Percentiles rank a stretch among this genome's conserved stretches.
Conservation (phyloP, 2,888 invertebrate genomes). For the Andrena dorsata region DNA sequence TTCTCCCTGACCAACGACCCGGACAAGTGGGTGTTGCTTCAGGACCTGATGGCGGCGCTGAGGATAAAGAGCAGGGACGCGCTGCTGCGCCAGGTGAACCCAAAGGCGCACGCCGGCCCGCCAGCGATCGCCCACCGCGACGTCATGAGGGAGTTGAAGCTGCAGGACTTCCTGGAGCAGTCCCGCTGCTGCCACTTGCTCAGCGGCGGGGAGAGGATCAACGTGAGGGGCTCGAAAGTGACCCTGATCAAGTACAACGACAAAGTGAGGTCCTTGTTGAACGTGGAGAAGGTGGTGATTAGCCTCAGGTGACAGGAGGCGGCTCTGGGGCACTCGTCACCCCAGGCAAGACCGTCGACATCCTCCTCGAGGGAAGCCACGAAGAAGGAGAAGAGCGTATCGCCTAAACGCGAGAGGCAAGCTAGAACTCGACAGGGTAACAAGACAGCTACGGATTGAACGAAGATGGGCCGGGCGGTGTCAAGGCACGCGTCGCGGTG, state of each 20-base stretch:
- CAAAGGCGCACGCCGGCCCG: conserved; percentile 85
- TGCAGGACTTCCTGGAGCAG: conserved; percentile 92
- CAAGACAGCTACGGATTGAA: conserved; percentile 52
- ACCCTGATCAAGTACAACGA: conserved; percentile 94
- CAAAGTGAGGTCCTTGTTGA: conserved; percentile 92
- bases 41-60: conserved; percentile 91
- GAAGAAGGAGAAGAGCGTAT: conserved; percentile 60
- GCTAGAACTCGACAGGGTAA: conserved; percentile 65
- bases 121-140: conserved; percentile 85
- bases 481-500: neutral
- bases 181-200: conserved; percentile 92
- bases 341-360: conserved; percentile 77
- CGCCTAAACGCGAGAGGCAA: conserved; percentile 67
- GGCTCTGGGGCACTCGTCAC: conserved; percentile 71
- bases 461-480: neutral
- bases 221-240: conserved; percentile 92
- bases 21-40: conserved; percentile 93
- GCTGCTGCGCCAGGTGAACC: conserved; percentile 90
- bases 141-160: conserved; percentile 90
- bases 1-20: conserved; percentile 88
- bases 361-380: conserved; percentile 69
- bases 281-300: conserved; percentile 92
- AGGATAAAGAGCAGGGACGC: conserved; percentile 94
- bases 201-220: conserved; percentile 92
- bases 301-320: conserved; percentile 86